A percentile compares a stretch with the other conserved stretches of the same genome.
phyloP scores from a whole-genome alignment of 2,888 invertebrate species.

The Brachyopa scutellaris region DNA sequence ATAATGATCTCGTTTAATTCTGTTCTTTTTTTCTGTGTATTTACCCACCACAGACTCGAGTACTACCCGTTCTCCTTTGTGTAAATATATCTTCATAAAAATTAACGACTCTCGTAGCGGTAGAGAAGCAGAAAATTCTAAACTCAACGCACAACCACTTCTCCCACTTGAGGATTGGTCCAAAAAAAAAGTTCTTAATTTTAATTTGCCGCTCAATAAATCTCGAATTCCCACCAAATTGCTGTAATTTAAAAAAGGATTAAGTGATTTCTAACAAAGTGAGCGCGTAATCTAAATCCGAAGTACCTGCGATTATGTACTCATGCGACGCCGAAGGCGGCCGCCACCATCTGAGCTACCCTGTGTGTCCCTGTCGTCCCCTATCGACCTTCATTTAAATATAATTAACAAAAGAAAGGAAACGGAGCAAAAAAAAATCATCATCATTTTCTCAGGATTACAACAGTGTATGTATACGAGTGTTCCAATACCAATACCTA shows the following conservation, averaged over 20 bases:
- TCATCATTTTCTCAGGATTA: constrained; percentile 12
- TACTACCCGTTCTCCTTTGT: not conserved
- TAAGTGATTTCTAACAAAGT: constrained; percentile 69
- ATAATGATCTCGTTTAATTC: constrained; percentile 55
- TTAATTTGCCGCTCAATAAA: constrained; percentile 72
- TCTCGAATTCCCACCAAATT: constrained; percentile 65
- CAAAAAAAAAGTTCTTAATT: constrained; percentile 65
- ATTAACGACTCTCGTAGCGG: constrained; percentile 47
- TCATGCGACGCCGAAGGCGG: constrained; percentile 11
- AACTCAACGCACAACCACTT: constrained; percentile 17
- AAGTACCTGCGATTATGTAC: constrained; percentile 65
- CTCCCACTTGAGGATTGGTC: constrained; percentile 51
- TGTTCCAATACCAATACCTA: too few species aligned
- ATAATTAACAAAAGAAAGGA: constrained; percentile 54
- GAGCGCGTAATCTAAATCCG: constrained; percentile 63
- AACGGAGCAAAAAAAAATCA: constrained; percentile 16
- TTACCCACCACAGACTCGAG: not conserved
- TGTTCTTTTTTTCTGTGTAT: constrained; percentile 5
- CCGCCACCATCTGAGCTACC: not conserved
- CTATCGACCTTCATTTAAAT: constrained; percentile 60
- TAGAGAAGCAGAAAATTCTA: constrained; percentile 3
- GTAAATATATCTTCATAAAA: constrained; percentile 65
- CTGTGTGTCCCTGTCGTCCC: constrained; percentile 36
- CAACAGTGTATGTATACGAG: not conserved
- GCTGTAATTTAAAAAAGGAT: constrained; percentile 69